Base-by-base conservation (phyloP, 2,888 invertebrate genomes). In the Bibio marci region DNA sequence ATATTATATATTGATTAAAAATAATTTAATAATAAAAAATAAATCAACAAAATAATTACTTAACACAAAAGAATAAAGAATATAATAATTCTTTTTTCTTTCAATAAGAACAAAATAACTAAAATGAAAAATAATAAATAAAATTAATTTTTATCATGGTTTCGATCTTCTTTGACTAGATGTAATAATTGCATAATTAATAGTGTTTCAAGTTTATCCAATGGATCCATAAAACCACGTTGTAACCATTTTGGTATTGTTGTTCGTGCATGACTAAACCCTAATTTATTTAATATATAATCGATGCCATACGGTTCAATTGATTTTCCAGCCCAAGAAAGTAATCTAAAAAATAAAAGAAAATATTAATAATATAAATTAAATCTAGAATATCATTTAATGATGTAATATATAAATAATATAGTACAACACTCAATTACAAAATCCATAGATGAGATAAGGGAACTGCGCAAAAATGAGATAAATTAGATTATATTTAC, bases 231-330 rank as follows among this genome's bases (percentile, higher is more conserved):
- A 51, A 94, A 85, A 12, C 97, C 97, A 40, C 98, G 72, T 64
- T 98, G 98, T 67, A 97, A 76, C 92, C 97, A 98, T 65, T 98
- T 98, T 41, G 98, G 98, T 56, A 98, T 98, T 41, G 98, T 98
- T 47, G 88, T 91, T 47, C 95, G 73, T 11, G 97, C 95, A 65
- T 98, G 97, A 43, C 87, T 80, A 62, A 98, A 97, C 34, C 95
- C 95, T 31, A 98, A 69, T 64, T 95, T 94, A 65, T 95, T 92
- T 37, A 98, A 71, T 54, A 98, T 94, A 62, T 92, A 95, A 67
- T 98, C 97, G 44, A 97, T 90, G 38, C 95, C 95, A 55, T 95
- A 95, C 1, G 97, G 95, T 61, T 97, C 95, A 52, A 97, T 92
- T 51, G 90, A 86, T 62, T 91, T 91, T 35, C 94, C 94, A 39